Evolutionary conservation across 2,113 vertebrate species (phyloP).

Genomic region (Tragelaphus scriptus): DNA sequence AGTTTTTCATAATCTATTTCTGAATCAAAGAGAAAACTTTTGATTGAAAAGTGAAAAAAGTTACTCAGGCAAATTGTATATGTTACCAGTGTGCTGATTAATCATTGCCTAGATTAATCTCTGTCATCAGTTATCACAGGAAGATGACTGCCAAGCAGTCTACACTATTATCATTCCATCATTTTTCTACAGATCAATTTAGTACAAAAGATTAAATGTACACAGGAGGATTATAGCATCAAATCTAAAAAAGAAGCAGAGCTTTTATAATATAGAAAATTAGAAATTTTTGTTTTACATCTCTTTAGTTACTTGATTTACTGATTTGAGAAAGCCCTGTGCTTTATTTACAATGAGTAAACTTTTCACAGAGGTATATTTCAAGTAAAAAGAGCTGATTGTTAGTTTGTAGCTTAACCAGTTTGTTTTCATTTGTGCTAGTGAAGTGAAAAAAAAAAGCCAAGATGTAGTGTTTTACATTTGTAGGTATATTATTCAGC

Average conservation of each 20-base stretch:
- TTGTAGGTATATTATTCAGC: neutral
- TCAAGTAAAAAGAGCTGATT: neutral
- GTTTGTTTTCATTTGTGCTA: neutral
- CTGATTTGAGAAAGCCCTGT: neutral
- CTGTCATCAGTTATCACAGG: constrained; percentile 37
- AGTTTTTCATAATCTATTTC: constrained; percentile 21
- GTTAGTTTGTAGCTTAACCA: neutral
- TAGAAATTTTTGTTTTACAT: constrained; percentile 10
- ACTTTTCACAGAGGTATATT: neutral
- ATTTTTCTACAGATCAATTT: constrained; percentile 29
- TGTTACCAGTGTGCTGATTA: constrained; percentile 52
- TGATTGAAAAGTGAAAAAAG: constrained; percentile 59
- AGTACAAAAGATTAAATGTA: constrained; percentile 37
- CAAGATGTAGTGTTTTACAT: neutral
- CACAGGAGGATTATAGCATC: neutral
- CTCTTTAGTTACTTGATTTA: constrained; percentile 31
- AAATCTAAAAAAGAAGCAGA: constrained; percentile 24
- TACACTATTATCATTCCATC: constrained; percentile 44
- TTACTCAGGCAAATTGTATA: constrained; percentile 57
- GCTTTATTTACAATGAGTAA: constrained; percentile 34
- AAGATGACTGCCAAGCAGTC: constrained; percentile 22
- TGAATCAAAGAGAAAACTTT: constrained; percentile 49
- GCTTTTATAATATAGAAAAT: constrained; percentile 39
- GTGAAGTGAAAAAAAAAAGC: neutral
- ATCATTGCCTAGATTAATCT: constrained; percentile 52